Percentiles rank a stretch among this genome's conserved stretches.
These are phyloP conservation scores for Carettochelys insculpta DNA, from an alignment of 2,113 vertebrate species.

Conservation along the genomic window DNA sequence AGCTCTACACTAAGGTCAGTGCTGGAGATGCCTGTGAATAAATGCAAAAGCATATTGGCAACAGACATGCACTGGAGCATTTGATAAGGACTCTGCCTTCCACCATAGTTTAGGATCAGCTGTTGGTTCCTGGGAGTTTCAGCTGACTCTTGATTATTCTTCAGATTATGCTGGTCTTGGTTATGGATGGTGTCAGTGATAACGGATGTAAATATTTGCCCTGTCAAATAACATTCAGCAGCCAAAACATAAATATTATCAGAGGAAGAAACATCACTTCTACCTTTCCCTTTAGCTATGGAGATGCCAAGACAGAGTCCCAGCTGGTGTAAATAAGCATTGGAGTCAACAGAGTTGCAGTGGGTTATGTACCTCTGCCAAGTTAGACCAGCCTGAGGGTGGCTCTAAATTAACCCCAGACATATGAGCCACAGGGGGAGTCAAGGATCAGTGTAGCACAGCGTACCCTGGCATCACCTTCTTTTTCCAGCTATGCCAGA, in stretches of 20 bases:
- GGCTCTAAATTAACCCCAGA: neutral
- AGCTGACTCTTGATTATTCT: neutral
- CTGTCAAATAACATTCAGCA: neutral
- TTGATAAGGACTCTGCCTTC: neutral
- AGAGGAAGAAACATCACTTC: neutral
- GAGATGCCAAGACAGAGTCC: neutral
- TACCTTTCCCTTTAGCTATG: neutral
- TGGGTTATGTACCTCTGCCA: neutral
- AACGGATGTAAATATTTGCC: constrained; percentile 13
- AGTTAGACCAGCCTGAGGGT: neutral
- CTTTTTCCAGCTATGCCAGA: neutral
- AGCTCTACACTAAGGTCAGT: neutral
- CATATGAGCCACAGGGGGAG: neutral
- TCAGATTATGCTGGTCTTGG: neutral
- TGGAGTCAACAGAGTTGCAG: neutral
- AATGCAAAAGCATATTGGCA: neutral
- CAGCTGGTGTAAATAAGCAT: neutral
- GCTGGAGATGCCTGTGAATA: neutral
- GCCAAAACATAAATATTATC: constrained; percentile 10
- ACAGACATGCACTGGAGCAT: neutral
- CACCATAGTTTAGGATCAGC: neutral
- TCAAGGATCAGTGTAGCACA: neutral
- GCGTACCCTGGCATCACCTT: neutral
- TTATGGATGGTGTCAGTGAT: neutral
- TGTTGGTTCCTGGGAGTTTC: neutral